phyloP scores from a whole-genome alignment of 2,797 vertebrate species.

The Danio choprae region DNA sequence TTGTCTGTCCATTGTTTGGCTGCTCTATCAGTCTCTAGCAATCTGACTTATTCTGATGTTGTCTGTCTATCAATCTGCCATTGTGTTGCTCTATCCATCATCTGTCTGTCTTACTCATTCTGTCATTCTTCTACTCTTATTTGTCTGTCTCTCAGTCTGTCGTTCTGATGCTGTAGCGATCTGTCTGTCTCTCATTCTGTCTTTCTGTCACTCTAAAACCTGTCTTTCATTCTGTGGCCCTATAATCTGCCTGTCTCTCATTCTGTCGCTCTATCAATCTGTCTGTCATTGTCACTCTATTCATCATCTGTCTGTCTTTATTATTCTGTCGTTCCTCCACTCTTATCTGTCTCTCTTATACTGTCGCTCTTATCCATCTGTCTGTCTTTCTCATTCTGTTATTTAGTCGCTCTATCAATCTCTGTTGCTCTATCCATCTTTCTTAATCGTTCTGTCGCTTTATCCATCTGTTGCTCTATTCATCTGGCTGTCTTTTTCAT shows the following conservation, averaged over 20 bases:
- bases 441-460: background rate
- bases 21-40: background rate
- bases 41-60: too few relatives aligned
- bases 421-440: too few relatives aligned
- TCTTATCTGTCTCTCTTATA: background rate
- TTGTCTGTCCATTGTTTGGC: background rate
- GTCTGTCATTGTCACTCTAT: too few relatives aligned
- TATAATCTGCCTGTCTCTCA: too few relatives aligned
- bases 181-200: background rate
- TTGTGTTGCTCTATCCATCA: background rate
- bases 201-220: too few relatives aligned
- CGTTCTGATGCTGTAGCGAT: too few relatives aligned
- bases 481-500: background rate
- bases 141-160: background rate
- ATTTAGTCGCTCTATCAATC: too few relatives aligned
- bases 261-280: background rate
- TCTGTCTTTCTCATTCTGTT: background rate
- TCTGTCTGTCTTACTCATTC: background rate
- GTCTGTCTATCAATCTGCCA: too few relatives aligned
- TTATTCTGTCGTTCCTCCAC: background rate
- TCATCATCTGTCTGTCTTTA: background rate
- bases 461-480: too few relatives aligned
- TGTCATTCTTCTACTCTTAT: background rate
- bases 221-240: rapidly evolving
- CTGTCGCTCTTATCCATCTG: background rate